Evolutionary conservation across 92 coral and sea anemone species (phyloP).

Genomic region (Parazoanthus swiftii): DNA sequence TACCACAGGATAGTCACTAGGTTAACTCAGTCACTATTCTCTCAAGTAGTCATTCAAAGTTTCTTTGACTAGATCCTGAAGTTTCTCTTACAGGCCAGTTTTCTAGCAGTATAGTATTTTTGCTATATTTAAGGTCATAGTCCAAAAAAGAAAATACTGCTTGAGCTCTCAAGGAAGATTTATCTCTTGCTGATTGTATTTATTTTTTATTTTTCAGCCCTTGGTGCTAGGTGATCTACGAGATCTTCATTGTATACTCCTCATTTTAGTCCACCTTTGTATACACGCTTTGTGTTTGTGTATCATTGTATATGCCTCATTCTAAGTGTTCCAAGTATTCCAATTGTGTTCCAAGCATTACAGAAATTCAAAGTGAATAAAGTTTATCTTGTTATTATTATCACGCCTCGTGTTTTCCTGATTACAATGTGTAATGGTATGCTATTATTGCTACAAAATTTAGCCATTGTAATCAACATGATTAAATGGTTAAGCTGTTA

Average conservation of each 20-base stretch:
- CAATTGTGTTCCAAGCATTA: conserved; percentile 26
- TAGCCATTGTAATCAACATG: conserved; percentile 24
- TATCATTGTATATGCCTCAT: neutral
- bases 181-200: neutral
- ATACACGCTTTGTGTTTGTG: neutral
- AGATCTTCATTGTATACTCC: neutral
- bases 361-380: conserved; percentile 13
- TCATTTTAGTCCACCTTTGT: too few relatives aligned
- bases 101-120: conserved; percentile 7
- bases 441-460: conserved; percentile 41
- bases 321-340: conserved; percentile 1
- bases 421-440: neutral
- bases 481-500: neutral
- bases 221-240: neutral
- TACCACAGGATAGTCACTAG: conserved; percentile 11
- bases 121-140: neutral
- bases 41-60: conserved; percentile 9
- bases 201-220: neutral
- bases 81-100: conserved; percentile 20
- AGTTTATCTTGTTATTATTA: conserved; percentile 9
- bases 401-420: conserved; percentile 11
- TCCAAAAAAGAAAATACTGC: conserved; percentile 3
- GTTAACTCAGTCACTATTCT: neutral
- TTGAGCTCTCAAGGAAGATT: conserved; percentile 4
- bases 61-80: conserved; percentile 19